phyloP scores from a whole-genome alignment of 2,888 invertebrate species.

The Monoplex corrugatus region DNA sequence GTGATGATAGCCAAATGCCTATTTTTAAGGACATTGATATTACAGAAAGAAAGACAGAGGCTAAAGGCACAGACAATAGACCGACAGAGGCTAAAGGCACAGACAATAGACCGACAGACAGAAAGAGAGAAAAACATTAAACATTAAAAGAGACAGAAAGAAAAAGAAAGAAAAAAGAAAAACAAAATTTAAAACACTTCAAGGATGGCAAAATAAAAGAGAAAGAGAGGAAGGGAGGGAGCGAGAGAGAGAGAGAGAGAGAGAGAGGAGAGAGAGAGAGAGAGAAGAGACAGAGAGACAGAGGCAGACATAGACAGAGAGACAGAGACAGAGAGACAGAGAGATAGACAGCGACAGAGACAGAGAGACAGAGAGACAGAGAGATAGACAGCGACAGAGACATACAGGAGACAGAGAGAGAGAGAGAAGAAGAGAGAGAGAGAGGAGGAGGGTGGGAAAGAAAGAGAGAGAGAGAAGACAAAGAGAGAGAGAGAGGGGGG shows the following conservation, averaged over 20 bases:
- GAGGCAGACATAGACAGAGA: neutral
- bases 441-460: too few relatives aligned
- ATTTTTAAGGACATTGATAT: too few relatives aligned
- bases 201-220: neutral
- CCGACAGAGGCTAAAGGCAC: too few relatives aligned
- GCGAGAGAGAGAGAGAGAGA: neutral
- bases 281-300: slow-evolving; percentile 17
- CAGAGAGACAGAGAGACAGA: neutral
- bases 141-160: too few relatives aligned
- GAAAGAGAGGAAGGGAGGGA: neutral
- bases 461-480: slow-evolving; percentile 24
- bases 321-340: slow-evolving; percentile 2
- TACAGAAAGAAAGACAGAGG: too few relatives aligned
- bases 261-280: too few relatives aligned
- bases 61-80: too few relatives aligned
- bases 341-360: neutral
- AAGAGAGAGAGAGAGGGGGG: neutral
- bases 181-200: too few relatives aligned
- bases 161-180: too few relatives aligned
- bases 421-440: neutral
- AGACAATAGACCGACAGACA: too few relatives aligned
- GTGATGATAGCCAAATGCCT: too few relatives aligned
- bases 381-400: neutral
- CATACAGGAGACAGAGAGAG: neutral
- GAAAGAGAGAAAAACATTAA: too few relatives aligned